Percentiles rank a stretch among this genome's conserved stretches.
Conservation (phyloP, 2,113 vertebrate genomes). For the Aegypius monachus region DNA sequence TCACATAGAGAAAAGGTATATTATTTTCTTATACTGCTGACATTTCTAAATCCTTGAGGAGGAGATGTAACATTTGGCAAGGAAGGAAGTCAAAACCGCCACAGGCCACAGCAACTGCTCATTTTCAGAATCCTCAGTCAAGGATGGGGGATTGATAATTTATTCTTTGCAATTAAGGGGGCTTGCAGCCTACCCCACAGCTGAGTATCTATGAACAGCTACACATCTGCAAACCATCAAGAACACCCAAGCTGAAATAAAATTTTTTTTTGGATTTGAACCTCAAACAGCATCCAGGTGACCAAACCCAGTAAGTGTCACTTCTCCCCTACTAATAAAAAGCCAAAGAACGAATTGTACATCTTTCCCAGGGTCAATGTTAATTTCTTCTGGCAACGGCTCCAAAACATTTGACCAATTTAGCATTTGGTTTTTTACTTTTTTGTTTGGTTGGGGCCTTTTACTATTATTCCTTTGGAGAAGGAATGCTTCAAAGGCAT, state of each 20-base stretch:
- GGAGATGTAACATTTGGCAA: not conserved
- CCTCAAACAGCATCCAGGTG: not conserved
- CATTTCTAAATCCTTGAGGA: not conserved
- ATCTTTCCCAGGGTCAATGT: not conserved
- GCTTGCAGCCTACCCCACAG: not conserved
- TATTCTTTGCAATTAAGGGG: not conserved
- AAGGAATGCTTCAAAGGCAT: not conserved
- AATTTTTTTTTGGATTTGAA: not conserved
- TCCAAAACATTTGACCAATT: not conserved
- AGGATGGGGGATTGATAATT: not conserved
- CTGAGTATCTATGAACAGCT: not conserved
- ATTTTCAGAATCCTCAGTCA: not conserved
- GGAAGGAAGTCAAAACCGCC: not conserved
- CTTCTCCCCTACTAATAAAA: slow-evolving; percentile 3
- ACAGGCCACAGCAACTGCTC: not conserved
- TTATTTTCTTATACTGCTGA: not conserved
- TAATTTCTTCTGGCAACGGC: not conserved
- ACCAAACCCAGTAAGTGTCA: not conserved
- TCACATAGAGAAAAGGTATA: not conserved
- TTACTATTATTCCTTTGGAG: not conserved
- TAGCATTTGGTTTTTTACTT: not conserved
- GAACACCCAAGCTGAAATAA: not conserved
- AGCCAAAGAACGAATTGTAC: not conserved
- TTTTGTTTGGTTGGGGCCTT: not conserved
- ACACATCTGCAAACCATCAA: not conserved